These are phyloP conservation scores for Lacerta bilineata DNA, from an alignment of 2,797 vertebrate species.

Conservation along the genomic window DNA sequence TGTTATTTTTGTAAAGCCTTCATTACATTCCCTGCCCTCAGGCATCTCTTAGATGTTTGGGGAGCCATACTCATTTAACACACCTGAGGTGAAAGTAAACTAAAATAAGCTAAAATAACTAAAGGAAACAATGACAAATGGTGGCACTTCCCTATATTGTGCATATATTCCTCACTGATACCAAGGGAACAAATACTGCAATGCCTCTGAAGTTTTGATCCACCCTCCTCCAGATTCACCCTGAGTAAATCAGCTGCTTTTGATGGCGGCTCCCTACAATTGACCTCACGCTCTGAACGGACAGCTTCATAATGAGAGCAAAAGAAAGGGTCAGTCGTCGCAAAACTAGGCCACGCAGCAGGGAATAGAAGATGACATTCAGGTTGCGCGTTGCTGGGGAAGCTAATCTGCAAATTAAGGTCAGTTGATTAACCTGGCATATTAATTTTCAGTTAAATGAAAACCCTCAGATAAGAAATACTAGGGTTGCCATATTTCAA, in stretches of 20 bases:
- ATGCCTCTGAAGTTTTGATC: slow-evolving; percentile 39
- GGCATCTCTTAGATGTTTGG: slow-evolving; percentile 36
- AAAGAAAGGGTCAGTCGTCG: slow-evolving; percentile 53
- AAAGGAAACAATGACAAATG: slow-evolving; percentile 56
- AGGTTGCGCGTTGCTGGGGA: slow-evolving; percentile 54
- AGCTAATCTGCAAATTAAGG: slow-evolving; percentile 51
- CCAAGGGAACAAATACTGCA: slow-evolving; percentile 22
- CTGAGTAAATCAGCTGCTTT: slow-evolving; percentile 43
- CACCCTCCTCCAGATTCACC: slow-evolving; percentile 4
- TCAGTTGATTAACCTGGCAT: slow-evolving; percentile 46
- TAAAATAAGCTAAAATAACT: slow-evolving; percentile 34
- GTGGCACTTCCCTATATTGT: not conserved
- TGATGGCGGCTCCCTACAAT: slow-evolving; percentile 20
- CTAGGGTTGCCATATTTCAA: slow-evolving; percentile 4
- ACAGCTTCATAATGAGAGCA: slow-evolving; percentile 20
- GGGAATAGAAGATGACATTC: slow-evolving; percentile 50
- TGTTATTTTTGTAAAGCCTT: slow-evolving; percentile 32
- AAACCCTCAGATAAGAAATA: slow-evolving; percentile 33
- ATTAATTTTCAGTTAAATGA: slow-evolving; percentile 54
- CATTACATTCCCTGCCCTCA: slow-evolving; percentile 44
- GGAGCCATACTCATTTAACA: slow-evolving; percentile 34
- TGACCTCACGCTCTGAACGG: slow-evolving; percentile 30
- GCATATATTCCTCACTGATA: slow-evolving; percentile 28
- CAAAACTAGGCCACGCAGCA: slow-evolving; percentile 50
- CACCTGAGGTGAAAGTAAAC: slow-evolving; percentile 39